Evolutionary conservation across 2,888 invertebrate species (phyloP), one percentile per base, ranked within the genome.

Genomic region (Pandemis corylana): DNA sequence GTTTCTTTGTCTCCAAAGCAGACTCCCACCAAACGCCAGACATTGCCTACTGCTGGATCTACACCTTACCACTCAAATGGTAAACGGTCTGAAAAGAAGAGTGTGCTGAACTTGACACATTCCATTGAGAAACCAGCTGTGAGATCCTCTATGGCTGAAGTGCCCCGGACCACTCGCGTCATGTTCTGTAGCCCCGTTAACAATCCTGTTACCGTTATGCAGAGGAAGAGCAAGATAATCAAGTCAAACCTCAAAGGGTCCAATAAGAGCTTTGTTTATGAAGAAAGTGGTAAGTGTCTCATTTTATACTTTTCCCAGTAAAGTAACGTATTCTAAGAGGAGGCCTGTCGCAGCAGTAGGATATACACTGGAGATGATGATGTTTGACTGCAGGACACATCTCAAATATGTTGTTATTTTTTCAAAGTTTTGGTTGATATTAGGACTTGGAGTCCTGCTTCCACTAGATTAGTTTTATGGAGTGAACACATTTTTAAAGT

Each of bases 241-340:
- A 95, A 94, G 77, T 95, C 94, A 1, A 95, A 89, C 70, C 81
- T 95, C 77, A 95, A 95, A 75, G 94, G 94, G 2, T 94, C 94
- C 0, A 93, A 90, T 65, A 95, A 94, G 80, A 94, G 94, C 80
- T 94, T 94, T 44, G 80, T 94, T 12, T 90, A 91, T 84, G 89
- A 93, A 73, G 90, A 92, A 0, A 87, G 77, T 78, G 84, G 94
- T 94, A 78, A 90, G 90, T 85, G 9, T 9, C 53, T 15, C n/a
- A 53, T 53, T 15, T 53, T 15, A 53, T 15, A 0, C 7, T 53
- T 6, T 15, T 4, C 7, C 7, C 15, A 53, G 53, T 36, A 36
- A 36, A 36, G 4, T 36, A 36, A 36, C 28, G 0, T 4, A 36
- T 36, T 36, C 28, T 36, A 4, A 36, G 28, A 36, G 28, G 28